phyloP scores from a whole-genome alignment of 2,888 invertebrate genomes.

The Bugula neritina region DNA sequence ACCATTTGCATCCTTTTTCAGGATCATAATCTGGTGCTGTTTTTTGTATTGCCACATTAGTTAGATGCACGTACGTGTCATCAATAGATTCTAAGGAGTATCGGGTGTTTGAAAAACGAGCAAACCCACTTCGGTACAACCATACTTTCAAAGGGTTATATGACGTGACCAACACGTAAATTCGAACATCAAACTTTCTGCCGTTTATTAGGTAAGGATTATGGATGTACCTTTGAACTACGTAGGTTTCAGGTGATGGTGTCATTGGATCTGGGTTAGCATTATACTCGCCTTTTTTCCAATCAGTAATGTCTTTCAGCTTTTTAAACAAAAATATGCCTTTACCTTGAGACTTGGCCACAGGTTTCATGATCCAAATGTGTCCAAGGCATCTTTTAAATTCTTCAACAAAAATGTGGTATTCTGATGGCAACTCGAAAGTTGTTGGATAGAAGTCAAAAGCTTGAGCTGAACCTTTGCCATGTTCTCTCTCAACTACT shows the following conservation, averaged over 20 bases:
- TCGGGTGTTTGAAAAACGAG: constrained; percentile 60
- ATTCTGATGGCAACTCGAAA: constrained; percentile 62
- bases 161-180: constrained; percentile 62
- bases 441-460: constrained; percentile 60
- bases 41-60: constrained; percentile 60
- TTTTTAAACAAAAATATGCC: constrained; percentile 62
- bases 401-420: constrained; percentile 61
- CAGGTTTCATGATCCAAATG: constrained; percentile 65
- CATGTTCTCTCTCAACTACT: constrained; percentile 49
- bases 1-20: constrained; percentile 61
- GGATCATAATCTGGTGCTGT: constrained; percentile 58
- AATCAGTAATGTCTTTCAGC: constrained; percentile 57
- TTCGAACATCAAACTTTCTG: constrained; percentile 62
- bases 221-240: constrained; percentile 61
- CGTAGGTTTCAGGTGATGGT: constrained; percentile 54
- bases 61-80: constrained; percentile 59
- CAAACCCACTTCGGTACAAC: constrained; percentile 63
- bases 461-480: constrained; percentile 53
- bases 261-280: constrained; percentile 43
- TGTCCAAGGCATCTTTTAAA: constrained; percentile 58
- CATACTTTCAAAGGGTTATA: constrained; percentile 57
- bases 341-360: constrained; percentile 60
- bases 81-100: constrained; percentile 60
- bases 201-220: constrained; percentile 61
- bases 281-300: constrained; percentile 52